Conservation (phyloP, 1,140 invertebrate species). For the Lordiphosa stackelbergi region DNA sequence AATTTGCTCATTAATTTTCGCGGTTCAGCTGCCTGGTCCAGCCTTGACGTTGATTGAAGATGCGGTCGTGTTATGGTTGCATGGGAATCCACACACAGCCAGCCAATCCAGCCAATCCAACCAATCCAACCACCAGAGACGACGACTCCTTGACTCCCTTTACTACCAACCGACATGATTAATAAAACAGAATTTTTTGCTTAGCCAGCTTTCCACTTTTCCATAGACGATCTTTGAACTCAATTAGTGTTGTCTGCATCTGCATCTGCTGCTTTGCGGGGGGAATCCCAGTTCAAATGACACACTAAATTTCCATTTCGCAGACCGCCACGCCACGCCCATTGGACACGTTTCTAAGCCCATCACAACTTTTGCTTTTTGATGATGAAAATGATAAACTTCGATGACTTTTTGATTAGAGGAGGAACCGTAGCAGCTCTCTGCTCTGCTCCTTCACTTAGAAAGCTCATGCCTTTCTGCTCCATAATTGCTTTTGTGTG, state of each 20-base stretch:
- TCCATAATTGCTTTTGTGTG: constrained; percentile 11
- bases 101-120: constrained; percentile 1
- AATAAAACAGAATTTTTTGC: constrained; percentile 34
- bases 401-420: constrained; percentile 64
- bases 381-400: constrained; percentile 62
- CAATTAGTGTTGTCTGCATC: constrained; percentile 55
- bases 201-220: constrained; percentile 40
- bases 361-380: constrained; percentile 44
- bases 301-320: constrained; percentile 66
- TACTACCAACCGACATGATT: constrained; percentile 32
- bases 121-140: neutral
- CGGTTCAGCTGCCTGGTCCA: constrained; percentile 19
- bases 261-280: constrained; percentile 7
- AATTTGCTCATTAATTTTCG: constrained; percentile 73
- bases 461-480: constrained; percentile 17
- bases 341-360: constrained; percentile 57
- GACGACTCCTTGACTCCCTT: neutral
- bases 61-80: constrained; percentile 62
- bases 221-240: constrained; percentile 58
- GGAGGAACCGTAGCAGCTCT: constrained; percentile 1
- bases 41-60: constrained; percentile 71
- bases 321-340: constrained; percentile 53
- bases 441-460: constrained; percentile 18
- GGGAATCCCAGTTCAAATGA: constrained; percentile 42
- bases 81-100: constrained; percentile 54